Evolutionary conservation across 2,888 invertebrate species (phyloP).

Genomic region (Erebia ligea): DNA sequence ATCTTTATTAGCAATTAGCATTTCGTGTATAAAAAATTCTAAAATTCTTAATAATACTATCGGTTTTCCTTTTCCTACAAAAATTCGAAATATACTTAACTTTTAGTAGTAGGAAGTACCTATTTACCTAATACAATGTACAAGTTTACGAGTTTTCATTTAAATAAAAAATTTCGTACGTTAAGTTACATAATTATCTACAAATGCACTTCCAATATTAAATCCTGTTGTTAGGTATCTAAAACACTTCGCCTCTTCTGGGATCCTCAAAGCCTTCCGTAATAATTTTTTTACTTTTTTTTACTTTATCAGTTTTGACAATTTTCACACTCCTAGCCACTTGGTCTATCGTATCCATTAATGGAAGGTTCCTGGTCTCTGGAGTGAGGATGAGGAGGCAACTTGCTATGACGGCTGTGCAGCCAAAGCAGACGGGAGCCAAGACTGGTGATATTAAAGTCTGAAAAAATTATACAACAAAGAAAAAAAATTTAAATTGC

Average conservation of each 20-base stretch:
- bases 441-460: conserved; percentile 62
- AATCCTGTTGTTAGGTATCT: not conserved
- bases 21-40: no score
- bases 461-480: conserved; percentile 52
- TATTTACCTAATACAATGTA: no score
- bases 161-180: no score
- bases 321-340: conserved; percentile 40
- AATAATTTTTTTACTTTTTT: not conserved
- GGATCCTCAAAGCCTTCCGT: not conserved
- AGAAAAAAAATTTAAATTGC: no score
- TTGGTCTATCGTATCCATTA: conserved; percentile 70
- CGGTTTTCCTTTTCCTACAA: no score
- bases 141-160: no score
- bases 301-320: not conserved
- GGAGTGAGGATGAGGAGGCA: conserved; percentile 60
- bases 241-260: conserved; percentile 11
- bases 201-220: no score
- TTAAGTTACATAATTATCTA: no score
- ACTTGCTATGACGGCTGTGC: conserved; percentile 61
- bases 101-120: no score
- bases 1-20: no score
- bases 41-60: no score
- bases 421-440: conserved; percentile 70
- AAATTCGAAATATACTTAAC: no score
- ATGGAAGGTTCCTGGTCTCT: conserved; percentile 65